A percentile compares a stretch with the other conserved stretches of the same genome.
Evolutionary conservation across 2,113 vertebrate species (phyloP).

Genomic region (Oenanthe melanoleuca): DNA sequence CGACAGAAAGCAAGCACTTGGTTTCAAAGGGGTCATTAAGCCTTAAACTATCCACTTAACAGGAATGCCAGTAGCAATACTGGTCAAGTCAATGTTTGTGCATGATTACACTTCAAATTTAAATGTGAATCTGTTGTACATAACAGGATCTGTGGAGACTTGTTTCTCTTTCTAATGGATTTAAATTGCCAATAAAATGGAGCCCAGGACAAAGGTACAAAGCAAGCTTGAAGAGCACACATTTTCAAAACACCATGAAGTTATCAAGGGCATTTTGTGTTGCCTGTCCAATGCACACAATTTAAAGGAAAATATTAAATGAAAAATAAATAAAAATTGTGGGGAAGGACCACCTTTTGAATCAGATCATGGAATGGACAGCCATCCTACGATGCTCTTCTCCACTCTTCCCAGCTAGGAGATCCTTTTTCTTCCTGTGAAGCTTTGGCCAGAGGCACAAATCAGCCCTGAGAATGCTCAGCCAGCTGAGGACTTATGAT

Average conservation of each 20-base stretch:
- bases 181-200: neutral
- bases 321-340: neutral
- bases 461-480: neutral
- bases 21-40: conserved; percentile 47
- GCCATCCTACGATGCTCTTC: neutral
- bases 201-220: neutral
- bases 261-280: neutral
- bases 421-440: neutral
- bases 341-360: neutral
- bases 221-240: neutral
- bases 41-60: conserved; percentile 54
- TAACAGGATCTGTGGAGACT: neutral
- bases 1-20: neutral
- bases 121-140: neutral
- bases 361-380: neutral
- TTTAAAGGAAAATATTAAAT: neutral
- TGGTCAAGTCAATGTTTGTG: conserved; percentile 53
- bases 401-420: neutral
- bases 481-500: neutral
- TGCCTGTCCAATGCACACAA: neutral
- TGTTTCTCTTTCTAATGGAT: conserved; percentile 31
- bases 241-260: neutral
- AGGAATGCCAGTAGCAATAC: neutral
- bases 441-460: fast-evolving
- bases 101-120: conserved; percentile 36